Evolutionary conservation across 2,113 vertebrate genomes (phyloP), one percentile per base, ranked within the genome.

Genomic region (Cacatua alba): DNA sequence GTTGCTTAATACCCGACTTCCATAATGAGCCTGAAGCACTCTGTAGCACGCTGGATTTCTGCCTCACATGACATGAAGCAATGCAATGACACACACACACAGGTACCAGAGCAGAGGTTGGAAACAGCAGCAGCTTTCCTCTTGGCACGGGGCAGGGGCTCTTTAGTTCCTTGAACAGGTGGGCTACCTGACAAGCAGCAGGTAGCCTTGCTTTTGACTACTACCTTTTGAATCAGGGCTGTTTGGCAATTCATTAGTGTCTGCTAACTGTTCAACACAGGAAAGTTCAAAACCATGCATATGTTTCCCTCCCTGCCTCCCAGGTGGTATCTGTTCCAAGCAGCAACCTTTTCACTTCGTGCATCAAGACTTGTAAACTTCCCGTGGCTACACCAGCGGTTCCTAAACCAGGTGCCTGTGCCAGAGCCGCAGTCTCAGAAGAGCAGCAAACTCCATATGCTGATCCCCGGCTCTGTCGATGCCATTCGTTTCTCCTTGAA

Each of bases 281-380:
- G 87, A 92, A 97, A 98, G 98, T 98, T 98, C 98, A 98, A 97
- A 97, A 96, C 74, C 95, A 84, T 95, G 97, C 86, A 96, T 97
- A 97, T 98, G 97, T 96, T 98, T 98, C 77, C 88, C 89, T 97
- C 97, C 88, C 95, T 96, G 96, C 97, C 97, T 98, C 97, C 97
- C 98, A 98, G 98, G 97, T 98, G 98, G 97, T 97, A 90, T 94
- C 96, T 98, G 95, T 96, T 98, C 97, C 96, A 97, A 97, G 96
- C 92, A 95, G 93, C 97, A 98, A 98, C 97, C 98, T 97, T 98
- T 97, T 96, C 96, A 94, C 97, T 98, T 96, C 7, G 67, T 96
- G 95, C 97, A 96, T 96, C 89, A 95, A 96, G 96, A 96, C 96
- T 88, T 96, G 97, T 92, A 97, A 97, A 97, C 98, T 98, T 98